Conservation (phyloP, 2,797 vertebrate species). For the Enteromius trimaculatus region DNA sequence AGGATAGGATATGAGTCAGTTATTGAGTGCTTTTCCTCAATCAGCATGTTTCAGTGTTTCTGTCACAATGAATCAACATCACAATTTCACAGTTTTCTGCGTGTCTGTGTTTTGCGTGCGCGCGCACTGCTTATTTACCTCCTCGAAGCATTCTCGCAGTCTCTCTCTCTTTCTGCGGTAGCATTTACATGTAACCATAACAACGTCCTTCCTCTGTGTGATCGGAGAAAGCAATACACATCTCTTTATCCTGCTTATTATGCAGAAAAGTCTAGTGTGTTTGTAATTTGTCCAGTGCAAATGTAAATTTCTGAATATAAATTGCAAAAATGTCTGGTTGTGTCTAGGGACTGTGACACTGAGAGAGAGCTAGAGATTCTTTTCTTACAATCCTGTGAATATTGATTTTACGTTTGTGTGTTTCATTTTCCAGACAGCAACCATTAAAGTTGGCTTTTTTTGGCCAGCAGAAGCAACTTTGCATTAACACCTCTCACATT, state of each 20-base stretch:
- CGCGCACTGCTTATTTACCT: slow-evolving; percentile 32
- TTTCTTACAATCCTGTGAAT: not conserved
- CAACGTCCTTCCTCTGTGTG: slow-evolving; percentile 47
- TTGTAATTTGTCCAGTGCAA: slow-evolving; percentile 13
- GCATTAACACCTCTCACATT: not conserved
- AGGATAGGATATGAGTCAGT: slow-evolving; percentile 25
- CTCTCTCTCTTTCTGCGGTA: slow-evolving; percentile 1
- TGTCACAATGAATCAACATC: slow-evolving; percentile 7
- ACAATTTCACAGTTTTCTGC: not conserved
- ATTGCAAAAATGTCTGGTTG: not conserved
- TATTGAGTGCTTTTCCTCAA: slow-evolving; percentile 30
- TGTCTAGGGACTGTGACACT: not conserved
- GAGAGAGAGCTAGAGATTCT: not conserved
- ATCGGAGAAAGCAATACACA: not conserved
- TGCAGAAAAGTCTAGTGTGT: not conserved
- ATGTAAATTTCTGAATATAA: slow-evolving; percentile 11
- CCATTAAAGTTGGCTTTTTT: not conserved
- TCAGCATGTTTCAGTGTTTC: slow-evolving; percentile 21
- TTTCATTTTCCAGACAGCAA: not conserved
- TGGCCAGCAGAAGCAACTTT: not conserved
- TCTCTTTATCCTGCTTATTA: slow-evolving; percentile 6
- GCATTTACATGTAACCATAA: slow-evolving; percentile 58
- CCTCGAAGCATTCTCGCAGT: not conserved
- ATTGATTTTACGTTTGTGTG: slow-evolving; percentile 1
- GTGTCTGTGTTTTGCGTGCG: slow-evolving; percentile 37